Conservation (phyloP, 2,113 vertebrate genomes). For the Clarias gariepinus region DNA sequence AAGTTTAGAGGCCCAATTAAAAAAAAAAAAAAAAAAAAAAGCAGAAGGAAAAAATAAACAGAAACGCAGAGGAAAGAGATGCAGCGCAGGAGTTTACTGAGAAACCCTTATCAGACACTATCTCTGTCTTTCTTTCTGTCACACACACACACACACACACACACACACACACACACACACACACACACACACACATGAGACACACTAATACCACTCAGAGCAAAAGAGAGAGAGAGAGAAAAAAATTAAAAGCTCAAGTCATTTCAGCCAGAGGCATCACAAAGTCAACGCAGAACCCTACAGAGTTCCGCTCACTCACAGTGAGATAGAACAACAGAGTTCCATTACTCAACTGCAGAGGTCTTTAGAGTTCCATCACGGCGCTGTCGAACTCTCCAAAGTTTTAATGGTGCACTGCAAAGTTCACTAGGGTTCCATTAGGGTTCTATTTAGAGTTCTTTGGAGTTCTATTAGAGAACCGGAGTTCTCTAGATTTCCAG, state of each 20-base stretch:
- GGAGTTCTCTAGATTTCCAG: not conserved
- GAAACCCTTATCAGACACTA: constrained; percentile 47
- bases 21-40: not conserved
- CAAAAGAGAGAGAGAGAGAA: not conserved
- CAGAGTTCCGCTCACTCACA: too few relatives aligned
- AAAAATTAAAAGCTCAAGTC: not conserved
- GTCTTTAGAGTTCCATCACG: not conserved
- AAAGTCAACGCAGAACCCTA: not conserved
- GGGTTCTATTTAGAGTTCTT: not conserved
- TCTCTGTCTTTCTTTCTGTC: constrained; percentile 4
- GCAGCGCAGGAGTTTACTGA: not conserved
- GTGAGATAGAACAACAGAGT: not conserved
- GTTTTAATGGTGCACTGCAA: too few relatives aligned
- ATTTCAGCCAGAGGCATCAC: not conserved
- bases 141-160: constrained; percentile 7
- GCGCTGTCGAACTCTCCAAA: not conserved
- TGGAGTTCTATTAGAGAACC: not conserved
- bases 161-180: constrained; percentile 13
- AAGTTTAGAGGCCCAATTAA: not conserved
- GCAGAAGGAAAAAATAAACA: not conserved
- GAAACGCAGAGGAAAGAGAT: constrained; percentile 7
- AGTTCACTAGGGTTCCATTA: too few relatives aligned
- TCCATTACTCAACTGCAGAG: not conserved
- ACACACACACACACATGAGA: not conserved
- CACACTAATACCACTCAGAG: not conserved